A percentile compares a stretch with the other conserved stretches of the same genome.
Evolutionary conservation across 2,113 vertebrate genomes (phyloP).

Genomic region (Chrysemys picta): DNA sequence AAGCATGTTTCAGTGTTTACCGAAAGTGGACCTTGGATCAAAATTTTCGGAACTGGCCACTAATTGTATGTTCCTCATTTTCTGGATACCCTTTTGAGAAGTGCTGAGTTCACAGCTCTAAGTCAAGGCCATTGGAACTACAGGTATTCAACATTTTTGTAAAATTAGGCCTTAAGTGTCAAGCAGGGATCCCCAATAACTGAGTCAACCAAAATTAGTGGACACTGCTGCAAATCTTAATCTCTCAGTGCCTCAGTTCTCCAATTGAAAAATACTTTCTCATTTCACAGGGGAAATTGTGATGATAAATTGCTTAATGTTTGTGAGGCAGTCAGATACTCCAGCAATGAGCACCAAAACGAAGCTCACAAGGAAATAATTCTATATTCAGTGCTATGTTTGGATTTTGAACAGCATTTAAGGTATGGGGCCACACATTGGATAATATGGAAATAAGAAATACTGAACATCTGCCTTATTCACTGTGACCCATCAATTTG

Average conservation of each 20-base stretch:
- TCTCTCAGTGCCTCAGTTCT: neutral
- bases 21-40: neutral
- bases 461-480: neutral
- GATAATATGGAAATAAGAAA: neutral
- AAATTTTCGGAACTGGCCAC: neutral
- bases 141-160: neutral
- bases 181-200: neutral
- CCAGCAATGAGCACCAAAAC: neutral
- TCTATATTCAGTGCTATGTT: neutral
- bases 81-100: neutral
- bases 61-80: neutral
- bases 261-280: neutral
- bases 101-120: too few relatives aligned
- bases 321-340: neutral
- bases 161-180: neutral
- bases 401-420: neutral
- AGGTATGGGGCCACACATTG: neutral
- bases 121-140: neutral
- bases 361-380: neutral
- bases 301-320: neutral
- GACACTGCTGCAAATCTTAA: neutral
- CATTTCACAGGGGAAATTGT: neutral
- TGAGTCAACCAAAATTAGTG: neutral
- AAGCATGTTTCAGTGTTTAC: neutral
- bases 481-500: neutral